Percentiles rank a stretch among this genome's conserved stretches.
phyloP scores from a whole-genome alignment of 2,888 invertebrate genomes.

The Leptopilina drosophilae region DNA sequence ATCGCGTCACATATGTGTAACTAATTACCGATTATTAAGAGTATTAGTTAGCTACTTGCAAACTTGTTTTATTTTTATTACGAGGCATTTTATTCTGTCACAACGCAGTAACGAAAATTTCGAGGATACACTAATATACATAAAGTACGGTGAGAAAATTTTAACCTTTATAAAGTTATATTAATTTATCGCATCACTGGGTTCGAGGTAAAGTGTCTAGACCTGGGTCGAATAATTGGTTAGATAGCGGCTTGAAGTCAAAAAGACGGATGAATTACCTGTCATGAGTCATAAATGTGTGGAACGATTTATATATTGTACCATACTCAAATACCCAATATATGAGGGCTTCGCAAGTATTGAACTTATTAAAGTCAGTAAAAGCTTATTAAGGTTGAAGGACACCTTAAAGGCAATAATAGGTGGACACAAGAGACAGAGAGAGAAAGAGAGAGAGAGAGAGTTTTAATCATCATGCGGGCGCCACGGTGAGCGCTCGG shows the following conservation, averaged over 20 bases:
- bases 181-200: slow-evolving; percentile 21
- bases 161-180: slow-evolving; percentile 33
- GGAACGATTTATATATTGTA: slow-evolving; percentile 10
- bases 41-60: too few relatives aligned
- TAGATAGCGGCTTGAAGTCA: slow-evolving; percentile 33
- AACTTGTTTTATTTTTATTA: too few relatives aligned
- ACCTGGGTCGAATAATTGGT: slow-evolving; percentile 37
- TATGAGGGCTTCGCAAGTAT: slow-evolving; percentile 32
- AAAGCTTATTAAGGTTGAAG: slow-evolving; percentile 37
- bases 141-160: not conserved
- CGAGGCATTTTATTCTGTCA: too few relatives aligned
- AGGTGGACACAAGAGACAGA: slow-evolving; percentile 40
- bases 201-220: slow-evolving; percentile 38
- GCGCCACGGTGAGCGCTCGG: slow-evolving; percentile 62
- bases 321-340: slow-evolving; percentile 5
- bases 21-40: too few relatives aligned
- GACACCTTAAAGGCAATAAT: slow-evolving; percentile 42
- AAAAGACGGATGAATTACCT: slow-evolving; percentile 33
- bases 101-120: too few relatives aligned
- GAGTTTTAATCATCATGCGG: slow-evolving; percentile 50
- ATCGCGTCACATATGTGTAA: too few relatives aligned
- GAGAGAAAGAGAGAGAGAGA: not conserved
- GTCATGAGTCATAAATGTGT: slow-evolving; percentile 28
- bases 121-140: not conserved
- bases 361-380: slow-evolving; percentile 29